Evolutionary conservation across 1,140 invertebrate species (phyloP), one percentile per base, ranked within the genome.

Genomic region (Steinernema feltiae): DNA sequence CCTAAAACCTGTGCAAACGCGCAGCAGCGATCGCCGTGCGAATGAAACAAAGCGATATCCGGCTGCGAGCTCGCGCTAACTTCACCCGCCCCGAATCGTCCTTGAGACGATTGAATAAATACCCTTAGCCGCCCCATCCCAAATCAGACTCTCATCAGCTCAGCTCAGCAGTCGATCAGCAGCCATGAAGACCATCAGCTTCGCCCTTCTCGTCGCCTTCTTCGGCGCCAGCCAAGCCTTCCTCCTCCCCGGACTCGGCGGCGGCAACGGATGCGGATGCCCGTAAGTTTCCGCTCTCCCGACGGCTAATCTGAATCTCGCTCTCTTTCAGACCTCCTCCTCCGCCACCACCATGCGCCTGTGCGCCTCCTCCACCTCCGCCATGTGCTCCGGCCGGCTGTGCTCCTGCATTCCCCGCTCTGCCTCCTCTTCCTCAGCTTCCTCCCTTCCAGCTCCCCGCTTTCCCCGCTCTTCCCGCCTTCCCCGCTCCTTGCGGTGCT

Each of bases 31-130:
- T 27, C 53, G 3, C 24, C 15, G 15, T 7, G 7, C 53, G 53
- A 15, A 15, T 63, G 53, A 63, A 63, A 63, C 53, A 63, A 63
- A 63, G 53, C 53, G 53, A 63, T 63, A 63, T 63, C 53, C 53
- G 53, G 53, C 53, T 63, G n/a, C 24, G 53, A 3, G 3, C 24
- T 21, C 53, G 53, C 35, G 7, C 15, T n/a, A n/a, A n/a, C n/a
- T n/a, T 27, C 7, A 27, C 53, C 12, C 53, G 53, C 53, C 53
- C 53, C 24, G 3, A 15, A 27, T 63, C 53, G 53, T 63, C 53
- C 53, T 63, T 63, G 53, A 27, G 15, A 27, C 7, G 15, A 7
- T 63, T 18, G 7, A 7, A 41, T 41, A 41, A 41, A 41, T 41
- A 41, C 35, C 35, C 35, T 18, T 41, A 41, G 35, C 7, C 7